Percentiles rank a stretch among this genome's conserved stretches.
Conservation (phyloP, 2,888 invertebrate genomes). For the Anagyrus pseudococci region DNA sequence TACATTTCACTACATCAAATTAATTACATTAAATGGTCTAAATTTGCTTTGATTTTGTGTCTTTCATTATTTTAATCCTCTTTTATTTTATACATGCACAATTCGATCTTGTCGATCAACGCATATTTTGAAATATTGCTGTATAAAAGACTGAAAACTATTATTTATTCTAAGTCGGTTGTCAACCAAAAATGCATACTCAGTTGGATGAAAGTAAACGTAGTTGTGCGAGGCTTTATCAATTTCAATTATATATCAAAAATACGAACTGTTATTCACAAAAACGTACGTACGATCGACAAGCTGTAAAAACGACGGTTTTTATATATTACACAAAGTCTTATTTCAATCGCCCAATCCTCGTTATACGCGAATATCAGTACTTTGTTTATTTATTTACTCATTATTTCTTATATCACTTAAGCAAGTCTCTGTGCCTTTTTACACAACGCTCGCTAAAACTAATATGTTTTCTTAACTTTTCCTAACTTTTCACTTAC, state of each 20-base stretch:
- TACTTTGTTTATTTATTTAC: slow-evolving; percentile 15
- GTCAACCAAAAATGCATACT: slow-evolving; percentile 15
- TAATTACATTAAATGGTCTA: neutral
- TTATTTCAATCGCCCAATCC: slow-evolving; percentile 20
- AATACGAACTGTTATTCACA: slow-evolving; percentile 21
- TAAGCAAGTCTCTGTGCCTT: slow-evolving; percentile 2
- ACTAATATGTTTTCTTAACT: slow-evolving; percentile 20
- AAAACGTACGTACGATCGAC: slow-evolving; percentile 27
- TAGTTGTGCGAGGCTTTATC: slow-evolving; percentile 20
- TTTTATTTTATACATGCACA: slow-evolving; percentile 10
- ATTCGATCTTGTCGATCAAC: slow-evolving; percentile 22
- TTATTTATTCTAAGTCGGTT: slow-evolving; percentile 5
- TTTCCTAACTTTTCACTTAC: slow-evolving; percentile 20
- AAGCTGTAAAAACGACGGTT: slow-evolving; percentile 18
- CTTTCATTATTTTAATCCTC: slow-evolving; percentile 5
- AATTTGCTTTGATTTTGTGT: slow-evolving; percentile 6
- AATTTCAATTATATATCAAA: slow-evolving; percentile 23
- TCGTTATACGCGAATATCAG: slow-evolving; percentile 27
- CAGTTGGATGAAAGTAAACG: slow-evolving; percentile 12
- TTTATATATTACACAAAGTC: slow-evolving; percentile 19
- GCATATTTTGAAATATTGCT: slow-evolving; percentile 16
- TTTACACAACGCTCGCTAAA: slow-evolving; percentile 13
- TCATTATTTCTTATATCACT: slow-evolving; percentile 16
- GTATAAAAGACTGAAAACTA: slow-evolving; percentile 7
- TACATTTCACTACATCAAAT: slow-evolving; percentile 27